Evolutionary conservation across 2,797 vertebrate species (phyloP), one percentile per base, ranked within the genome.

Genomic region (Gymnoscopelus microlampas): DNA sequence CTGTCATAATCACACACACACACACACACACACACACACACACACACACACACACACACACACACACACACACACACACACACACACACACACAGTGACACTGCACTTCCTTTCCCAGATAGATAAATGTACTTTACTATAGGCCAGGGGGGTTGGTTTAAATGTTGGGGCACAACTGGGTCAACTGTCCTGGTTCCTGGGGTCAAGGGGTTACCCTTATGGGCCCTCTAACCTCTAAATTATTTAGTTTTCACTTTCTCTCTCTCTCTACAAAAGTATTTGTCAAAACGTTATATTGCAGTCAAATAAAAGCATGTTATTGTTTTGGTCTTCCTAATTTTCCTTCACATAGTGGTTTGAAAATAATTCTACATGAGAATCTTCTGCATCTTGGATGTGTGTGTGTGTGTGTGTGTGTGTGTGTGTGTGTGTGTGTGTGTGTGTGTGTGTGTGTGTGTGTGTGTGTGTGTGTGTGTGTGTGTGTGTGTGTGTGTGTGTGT

Each of bases 401-500:
- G 59, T 56, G 39, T 55, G 62, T 68, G 57, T 49, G 13, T 39
- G 55, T 63, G 13, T 53, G 48, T 4, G 59, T 66, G 81, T 82
- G 85, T 81, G 79, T 79, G 82, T 91, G 94, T 35, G 49, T 63
- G 49, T 53, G 23, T 90, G 57, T 49, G 13, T 39, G 55, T 63
- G 13, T 53, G 48, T 4, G 59, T 66, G 81, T 82, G 85, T 81
- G 79, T 79, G 82, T 91, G 94, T 35, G 13, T 19, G 47, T 12
- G 59, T 56, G 39, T 55, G 62, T 68, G 57, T 49, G 13, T 39
- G 55, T 63, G 13, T 53, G 48, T 4, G 59, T 66, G 81, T 82
- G 85, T 81, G 79, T 79, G 82, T 91, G 94, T 35, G 13, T 19
- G 47, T 12, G 59, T 56, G 39, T 55, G 62, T 68, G 57, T 49